Conservation (phyloP, 2,113 vertebrate genomes). For the Notarius lentiginosus region DNA sequence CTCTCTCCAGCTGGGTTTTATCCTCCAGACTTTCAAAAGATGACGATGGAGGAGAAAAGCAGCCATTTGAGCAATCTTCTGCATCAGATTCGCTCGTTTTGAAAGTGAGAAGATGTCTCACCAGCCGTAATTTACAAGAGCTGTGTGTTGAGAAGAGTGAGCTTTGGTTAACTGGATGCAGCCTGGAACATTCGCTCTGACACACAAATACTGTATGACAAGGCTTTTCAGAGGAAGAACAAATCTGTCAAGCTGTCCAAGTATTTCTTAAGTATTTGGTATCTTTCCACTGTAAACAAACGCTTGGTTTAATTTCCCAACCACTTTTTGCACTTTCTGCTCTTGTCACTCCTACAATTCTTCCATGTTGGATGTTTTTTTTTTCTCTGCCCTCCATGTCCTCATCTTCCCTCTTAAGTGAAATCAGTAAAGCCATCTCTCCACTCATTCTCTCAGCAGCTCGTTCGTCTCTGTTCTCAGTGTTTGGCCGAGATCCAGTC, state of each 20-base stretch:
- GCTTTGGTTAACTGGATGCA: constrained; percentile 32
- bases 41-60: constrained; percentile 21
- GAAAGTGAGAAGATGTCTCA: constrained; percentile 31
- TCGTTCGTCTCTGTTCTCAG: background rate
- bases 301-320: background rate
- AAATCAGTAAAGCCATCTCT: constrained; percentile 2
- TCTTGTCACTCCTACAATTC: background rate
- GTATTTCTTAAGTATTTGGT: background rate
- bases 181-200: background rate
- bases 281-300: background rate
- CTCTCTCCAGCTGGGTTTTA: constrained; percentile 12
- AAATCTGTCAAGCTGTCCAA: background rate
- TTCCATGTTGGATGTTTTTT: background rate
- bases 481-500: background rate
- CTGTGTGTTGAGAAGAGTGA: constrained; percentile 25
- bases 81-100: constrained; percentile 23
- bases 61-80: constrained; percentile 32
- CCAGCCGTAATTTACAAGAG: constrained; percentile 15
- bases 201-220: background rate
- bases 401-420: background rate
- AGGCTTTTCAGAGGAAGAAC: background rate
- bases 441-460: background rate
- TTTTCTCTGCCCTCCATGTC: background rate
- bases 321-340: background rate
- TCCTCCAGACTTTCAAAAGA: constrained; percentile 27